Evolutionary conservation across 2,113 vertebrate species (phyloP).

Genomic region (Python bivittatus): DNA sequence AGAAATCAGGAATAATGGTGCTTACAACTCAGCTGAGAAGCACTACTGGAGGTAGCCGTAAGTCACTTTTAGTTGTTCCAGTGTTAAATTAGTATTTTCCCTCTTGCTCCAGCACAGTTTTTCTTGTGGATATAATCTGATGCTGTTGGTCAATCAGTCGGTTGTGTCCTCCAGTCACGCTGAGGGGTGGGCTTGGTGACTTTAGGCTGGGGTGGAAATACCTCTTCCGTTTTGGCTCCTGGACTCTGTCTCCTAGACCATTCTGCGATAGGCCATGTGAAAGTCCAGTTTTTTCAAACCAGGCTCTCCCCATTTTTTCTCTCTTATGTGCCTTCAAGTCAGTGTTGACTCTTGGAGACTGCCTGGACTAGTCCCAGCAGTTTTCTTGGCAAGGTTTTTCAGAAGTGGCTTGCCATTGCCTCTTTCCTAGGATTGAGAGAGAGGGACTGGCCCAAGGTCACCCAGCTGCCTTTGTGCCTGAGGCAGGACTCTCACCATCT

Average conservation of each 20-base stretch:
- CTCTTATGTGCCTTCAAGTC: background rate
- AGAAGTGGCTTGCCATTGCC: background rate
- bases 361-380: background rate
- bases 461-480: background rate
- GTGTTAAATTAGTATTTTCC: background rate
- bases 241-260: background rate
- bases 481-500: background rate
- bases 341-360: background rate
- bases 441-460: background rate
- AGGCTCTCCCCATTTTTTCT: background rate
- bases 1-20: slow-evolving; percentile 9
- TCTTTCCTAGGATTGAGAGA: background rate
- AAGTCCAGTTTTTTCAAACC: background rate
- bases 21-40: slow-evolving; percentile 12
- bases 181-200: background rate
- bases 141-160: background rate
- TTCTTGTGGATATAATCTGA: background rate
- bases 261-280: background rate
- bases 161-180: background rate
- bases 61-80: background rate
- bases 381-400: background rate
- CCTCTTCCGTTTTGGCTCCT: background rate
- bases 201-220: background rate
- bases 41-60: background rate
- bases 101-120: background rate